A percentile compares a stretch with the other conserved stretches of the same genome.
phyloP scores from a whole-genome alignment of 2,888 invertebrate species.

The Cephalotes varians region DNA sequence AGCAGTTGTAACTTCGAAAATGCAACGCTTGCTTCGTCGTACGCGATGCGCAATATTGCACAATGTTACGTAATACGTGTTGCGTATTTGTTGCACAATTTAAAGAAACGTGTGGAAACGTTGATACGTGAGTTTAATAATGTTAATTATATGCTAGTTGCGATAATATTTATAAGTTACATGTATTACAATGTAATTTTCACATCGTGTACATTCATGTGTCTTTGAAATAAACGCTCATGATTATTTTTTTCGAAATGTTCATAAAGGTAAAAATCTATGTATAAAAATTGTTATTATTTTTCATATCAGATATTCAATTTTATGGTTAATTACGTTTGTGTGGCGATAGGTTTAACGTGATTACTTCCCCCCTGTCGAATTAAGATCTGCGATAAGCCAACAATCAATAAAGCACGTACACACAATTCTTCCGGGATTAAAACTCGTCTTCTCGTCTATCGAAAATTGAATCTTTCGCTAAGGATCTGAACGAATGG shows the following conservation, averaged over 20 bases:
- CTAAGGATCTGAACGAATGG: slow-evolving; percentile 29
- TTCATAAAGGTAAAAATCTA: not conserved
- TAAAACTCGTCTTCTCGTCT: slow-evolving; percentile 74
- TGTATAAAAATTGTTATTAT: not conserved
- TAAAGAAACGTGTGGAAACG: not conserved
- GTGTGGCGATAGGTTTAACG: slow-evolving; percentile 6
- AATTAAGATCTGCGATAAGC: slow-evolving; percentile 76
- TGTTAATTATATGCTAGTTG: not conserved
- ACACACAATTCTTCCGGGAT: slow-evolving; percentile 74
- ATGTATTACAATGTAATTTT: not conserved
- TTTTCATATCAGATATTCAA: slow-evolving; percentile 11
- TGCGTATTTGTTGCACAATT: not conserved
- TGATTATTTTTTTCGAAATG: not conserved
- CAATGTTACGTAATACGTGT: slow-evolving; percentile 14
- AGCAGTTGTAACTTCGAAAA: not conserved
- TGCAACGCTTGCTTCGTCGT: not conserved
- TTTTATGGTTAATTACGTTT: slow-evolving; percentile 60
- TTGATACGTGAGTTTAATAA: not conserved
- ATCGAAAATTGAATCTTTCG: slow-evolving; percentile 84
- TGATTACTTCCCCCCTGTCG: slow-evolving; percentile 26
- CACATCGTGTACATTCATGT: not conserved
- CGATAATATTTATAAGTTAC: not conserved
- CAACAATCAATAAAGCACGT: slow-evolving; percentile 80
- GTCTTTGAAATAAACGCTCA: not conserved
- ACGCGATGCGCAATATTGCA: not conserved